A percentile compares a stretch with the other conserved stretches of the same genome.
These are phyloP conservation scores for Choloepus hoffmanni DNA, from an alignment of 2,113 vertebrate species.

Conservation along the genomic window DNA sequence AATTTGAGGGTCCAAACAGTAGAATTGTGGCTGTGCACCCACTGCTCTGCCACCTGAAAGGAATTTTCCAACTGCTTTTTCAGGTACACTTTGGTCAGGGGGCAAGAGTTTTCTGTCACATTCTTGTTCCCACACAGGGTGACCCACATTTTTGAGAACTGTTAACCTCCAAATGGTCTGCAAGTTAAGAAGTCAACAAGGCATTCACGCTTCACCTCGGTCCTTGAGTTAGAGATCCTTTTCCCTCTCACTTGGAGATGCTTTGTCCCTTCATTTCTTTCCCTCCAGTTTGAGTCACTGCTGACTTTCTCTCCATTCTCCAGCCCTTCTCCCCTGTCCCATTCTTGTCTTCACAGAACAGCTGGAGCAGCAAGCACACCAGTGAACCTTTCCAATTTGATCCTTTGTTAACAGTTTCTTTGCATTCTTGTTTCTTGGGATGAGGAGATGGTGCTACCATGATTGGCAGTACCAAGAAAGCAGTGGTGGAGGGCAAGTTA, in stretches of 20 bases:
- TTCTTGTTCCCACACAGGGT: neutral
- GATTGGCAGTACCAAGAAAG: neutral
- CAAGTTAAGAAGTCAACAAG: neutral
- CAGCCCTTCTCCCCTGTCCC: neutral
- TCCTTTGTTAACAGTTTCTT: neutral
- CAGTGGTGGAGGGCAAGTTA: neutral
- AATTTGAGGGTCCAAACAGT: neutral
- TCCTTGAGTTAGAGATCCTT: neutral
- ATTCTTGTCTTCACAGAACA: neutral
- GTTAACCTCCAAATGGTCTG: neutral
- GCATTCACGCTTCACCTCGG: neutral
- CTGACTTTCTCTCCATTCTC: neutral
- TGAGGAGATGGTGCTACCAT: neutral
- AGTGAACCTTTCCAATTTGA: neutral
- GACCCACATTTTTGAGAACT: too few relatives aligned
- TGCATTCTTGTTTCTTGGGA: conserved; percentile 3
- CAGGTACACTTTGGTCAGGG: neutral
- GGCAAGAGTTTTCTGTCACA: neutral
- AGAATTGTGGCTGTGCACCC: neutral
- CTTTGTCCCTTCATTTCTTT: neutral
- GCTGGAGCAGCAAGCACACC: neutral
- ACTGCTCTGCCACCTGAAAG: neutral
- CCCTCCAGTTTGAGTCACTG: neutral
- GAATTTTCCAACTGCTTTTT: neutral
- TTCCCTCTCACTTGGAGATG: neutral